These are phyloP conservation scores for Montipora cactus DNA, from an alignment of 64 coral and sea anemone species.

Conservation along the genomic window DNA sequence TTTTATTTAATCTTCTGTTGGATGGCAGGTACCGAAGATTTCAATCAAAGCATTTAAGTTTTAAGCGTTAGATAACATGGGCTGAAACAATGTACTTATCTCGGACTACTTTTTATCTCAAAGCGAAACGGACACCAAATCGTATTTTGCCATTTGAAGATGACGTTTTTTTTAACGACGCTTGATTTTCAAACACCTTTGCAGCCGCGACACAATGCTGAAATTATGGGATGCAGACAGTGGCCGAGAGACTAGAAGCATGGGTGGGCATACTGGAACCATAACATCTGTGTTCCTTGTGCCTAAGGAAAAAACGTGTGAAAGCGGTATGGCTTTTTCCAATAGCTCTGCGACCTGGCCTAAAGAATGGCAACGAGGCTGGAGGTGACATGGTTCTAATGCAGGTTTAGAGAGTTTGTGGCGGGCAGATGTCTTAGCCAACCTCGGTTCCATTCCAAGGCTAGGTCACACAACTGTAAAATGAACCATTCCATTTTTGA, in stretches of 20 bases:
- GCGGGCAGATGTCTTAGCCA: too few relatives aligned
- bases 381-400: too few relatives aligned
- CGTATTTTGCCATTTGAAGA: neutral
- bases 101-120: too few relatives aligned
- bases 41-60: neutral
- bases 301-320: conserved; percentile 46
- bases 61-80: neutral
- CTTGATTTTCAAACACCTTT: neutral
- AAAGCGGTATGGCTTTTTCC: neutral
- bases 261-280: conserved; percentile 96
- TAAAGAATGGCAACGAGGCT: neutral
- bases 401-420: too few relatives aligned
- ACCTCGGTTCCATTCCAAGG: too few relatives aligned
- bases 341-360: neutral
- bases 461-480: too few relatives aligned
- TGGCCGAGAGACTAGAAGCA: conserved; percentile 85
- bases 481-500: too few relatives aligned
- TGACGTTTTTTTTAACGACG: too few relatives aligned
- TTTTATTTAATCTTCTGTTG: neutral
- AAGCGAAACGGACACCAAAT: too few relatives aligned
- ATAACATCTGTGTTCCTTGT: conserved; percentile 90
- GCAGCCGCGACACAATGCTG: conserved; percentile 95
- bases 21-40: neutral
- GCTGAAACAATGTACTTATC: neutral
- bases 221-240: conserved; percentile 96